phyloP scores from a whole-genome alignment of 2,797 vertebrate genomes.

The Malacoctenus gilli region DNA sequence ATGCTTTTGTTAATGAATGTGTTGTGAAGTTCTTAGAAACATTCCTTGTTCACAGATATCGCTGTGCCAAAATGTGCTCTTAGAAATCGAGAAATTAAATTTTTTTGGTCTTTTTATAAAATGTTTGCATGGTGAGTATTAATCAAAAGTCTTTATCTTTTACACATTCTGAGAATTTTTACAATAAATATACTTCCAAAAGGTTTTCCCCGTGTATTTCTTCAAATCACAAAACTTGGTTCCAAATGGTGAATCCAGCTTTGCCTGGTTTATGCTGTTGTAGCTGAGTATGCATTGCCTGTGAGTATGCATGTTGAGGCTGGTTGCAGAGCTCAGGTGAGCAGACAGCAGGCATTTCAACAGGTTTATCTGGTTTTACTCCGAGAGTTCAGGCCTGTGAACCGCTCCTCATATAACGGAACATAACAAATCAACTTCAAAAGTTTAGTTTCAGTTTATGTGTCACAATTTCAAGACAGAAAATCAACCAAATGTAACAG shows the following conservation, averaged over 20 bases:
- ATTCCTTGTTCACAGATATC: constrained; percentile 55
- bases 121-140: constrained; percentile 69
- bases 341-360: constrained; percentile 33
- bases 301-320: constrained; percentile 46
- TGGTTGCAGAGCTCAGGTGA: constrained; percentile 23
- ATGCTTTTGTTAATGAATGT: constrained; percentile 14
- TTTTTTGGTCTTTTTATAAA: constrained; percentile 51
- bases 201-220: constrained; percentile 1
- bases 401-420: constrained; percentile 29
- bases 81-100: constrained; percentile 38
- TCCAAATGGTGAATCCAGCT: too few species aligned
- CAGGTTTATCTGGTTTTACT: constrained; percentile 57
- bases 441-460: too few species aligned
- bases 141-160: constrained; percentile 70
- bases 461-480: too few species aligned
- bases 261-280: too few species aligned
- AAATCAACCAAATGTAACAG: too few species aligned
- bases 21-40: constrained; percentile 44
- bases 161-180: constrained; percentile 72
- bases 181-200: constrained; percentile 76
- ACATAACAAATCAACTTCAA: neutral
- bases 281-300: too few species aligned
- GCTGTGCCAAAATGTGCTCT: constrained; percentile 57
- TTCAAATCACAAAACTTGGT: too few species aligned
- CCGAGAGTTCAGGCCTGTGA: neutral